A percentile compares a stretch with the other conserved stretches of the same genome.
phyloP scores from a whole-genome alignment of 2,113 vertebrate species.

The Chlamydotis undulata region DNA sequence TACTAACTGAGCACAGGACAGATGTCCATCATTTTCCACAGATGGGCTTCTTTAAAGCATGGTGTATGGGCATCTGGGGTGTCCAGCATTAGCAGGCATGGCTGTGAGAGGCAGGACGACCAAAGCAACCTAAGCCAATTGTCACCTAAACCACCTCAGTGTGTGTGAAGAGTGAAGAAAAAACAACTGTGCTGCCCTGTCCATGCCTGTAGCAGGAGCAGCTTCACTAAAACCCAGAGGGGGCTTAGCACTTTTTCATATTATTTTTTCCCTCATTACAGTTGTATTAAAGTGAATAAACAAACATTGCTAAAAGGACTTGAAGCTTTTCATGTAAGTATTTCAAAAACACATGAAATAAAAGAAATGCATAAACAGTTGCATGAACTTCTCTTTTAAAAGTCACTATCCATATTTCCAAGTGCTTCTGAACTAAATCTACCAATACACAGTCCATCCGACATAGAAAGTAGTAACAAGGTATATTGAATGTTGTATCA shows the following conservation, averaged over 20 bases:
- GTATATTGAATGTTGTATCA: background rate
- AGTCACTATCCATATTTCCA: background rate
- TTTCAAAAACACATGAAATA: background rate
- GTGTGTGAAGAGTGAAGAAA: background rate
- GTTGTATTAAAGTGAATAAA: background rate
- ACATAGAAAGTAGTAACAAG: background rate
- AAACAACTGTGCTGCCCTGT: background rate
- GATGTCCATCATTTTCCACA: fast-evolving
- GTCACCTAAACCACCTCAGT: background rate
- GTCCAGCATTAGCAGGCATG: background rate
- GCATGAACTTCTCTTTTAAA: background rate
- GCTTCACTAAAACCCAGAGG: background rate
- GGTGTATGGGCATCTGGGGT: background rate
- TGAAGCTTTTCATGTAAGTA: background rate
- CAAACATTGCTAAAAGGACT: background rate
- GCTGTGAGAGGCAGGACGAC: background rate
- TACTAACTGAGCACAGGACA: background rate
- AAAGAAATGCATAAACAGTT: background rate
- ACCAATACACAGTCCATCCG: background rate
- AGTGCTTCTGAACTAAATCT: background rate
- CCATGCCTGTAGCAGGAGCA: background rate
- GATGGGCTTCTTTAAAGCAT: background rate
- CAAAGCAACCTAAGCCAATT: background rate
- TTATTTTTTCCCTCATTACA: background rate
- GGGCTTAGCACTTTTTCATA: background rate